A percentile compares a stretch with the other conserved stretches of the same genome.
Evolutionary conservation across 1,140 invertebrate genomes (phyloP).

Genomic region (Cheumatopsyche charites): DNA sequence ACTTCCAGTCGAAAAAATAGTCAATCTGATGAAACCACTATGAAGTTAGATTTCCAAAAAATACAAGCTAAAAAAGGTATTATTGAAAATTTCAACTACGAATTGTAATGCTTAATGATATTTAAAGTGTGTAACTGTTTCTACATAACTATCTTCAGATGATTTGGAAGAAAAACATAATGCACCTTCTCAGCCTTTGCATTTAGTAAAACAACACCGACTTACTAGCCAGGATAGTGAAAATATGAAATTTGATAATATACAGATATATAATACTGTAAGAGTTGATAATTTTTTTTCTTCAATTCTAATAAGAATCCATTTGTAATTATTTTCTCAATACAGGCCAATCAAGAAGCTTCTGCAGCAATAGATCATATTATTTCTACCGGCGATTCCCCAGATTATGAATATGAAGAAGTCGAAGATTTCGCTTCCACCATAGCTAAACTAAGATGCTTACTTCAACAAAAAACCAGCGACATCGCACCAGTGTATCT

Average conservation of each 20-base stretch:
- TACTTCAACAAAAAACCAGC: slow-evolving; percentile 69
- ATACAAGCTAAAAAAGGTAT: slow-evolving; percentile 5
- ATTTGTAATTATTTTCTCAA: too few relatives aligned
- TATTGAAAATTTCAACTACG: not conserved
- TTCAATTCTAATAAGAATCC: too few relatives aligned
- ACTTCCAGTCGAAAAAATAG: slow-evolving; percentile 45
- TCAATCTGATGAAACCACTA: slow-evolving; percentile 40
- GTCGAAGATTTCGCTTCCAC: slow-evolving; percentile 73
- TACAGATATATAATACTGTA: not conserved
- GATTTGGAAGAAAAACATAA: not conserved
- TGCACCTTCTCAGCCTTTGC: not conserved
- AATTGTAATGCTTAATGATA: too few relatives aligned
- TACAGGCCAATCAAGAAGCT: not conserved
- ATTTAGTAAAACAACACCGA: slow-evolving; percentile 54
- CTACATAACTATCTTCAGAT: not conserved
- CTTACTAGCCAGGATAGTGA: slow-evolving; percentile 55
- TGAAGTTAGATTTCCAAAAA: slow-evolving; percentile 36
- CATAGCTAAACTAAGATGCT: slow-evolving; percentile 71
- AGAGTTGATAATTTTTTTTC: too few relatives aligned
- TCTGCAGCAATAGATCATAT: slow-evolving; percentile 29
- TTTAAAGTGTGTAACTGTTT: not conserved
- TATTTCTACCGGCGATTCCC: slow-evolving; percentile 53
- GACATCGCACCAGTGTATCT: slow-evolving; percentile 53
- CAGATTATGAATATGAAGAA: slow-evolving; percentile 73
- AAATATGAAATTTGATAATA: not conserved